Conservation (phyloP, 2,797 vertebrate genomes). For the Enteromius treurensis region DNA sequence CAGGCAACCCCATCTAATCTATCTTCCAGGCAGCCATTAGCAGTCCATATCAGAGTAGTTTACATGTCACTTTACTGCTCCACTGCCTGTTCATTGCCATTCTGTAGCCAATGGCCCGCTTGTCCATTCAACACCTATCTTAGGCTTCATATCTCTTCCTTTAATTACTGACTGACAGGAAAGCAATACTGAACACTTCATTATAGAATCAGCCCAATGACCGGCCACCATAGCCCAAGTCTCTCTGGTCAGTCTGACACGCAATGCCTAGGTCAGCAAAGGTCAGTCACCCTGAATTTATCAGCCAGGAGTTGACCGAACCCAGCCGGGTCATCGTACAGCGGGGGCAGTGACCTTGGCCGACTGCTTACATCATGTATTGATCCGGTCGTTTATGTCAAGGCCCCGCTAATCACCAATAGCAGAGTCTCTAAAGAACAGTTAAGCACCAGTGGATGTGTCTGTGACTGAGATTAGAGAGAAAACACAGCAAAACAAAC, state of each 20-base stretch:
- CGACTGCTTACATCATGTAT: slow-evolving; percentile 74
- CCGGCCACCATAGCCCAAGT: slow-evolving; percentile 75
- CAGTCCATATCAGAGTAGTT: slow-evolving; percentile 77
- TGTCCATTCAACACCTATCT: slow-evolving; percentile 75
- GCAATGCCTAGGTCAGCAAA: slow-evolving; percentile 80
- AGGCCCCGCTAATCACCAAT: slow-evolving; percentile 68
- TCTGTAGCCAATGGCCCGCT: slow-evolving; percentile 65
- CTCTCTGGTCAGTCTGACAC: slow-evolving; percentile 84
- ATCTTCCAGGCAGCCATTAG: slow-evolving; percentile 74
- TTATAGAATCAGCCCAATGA: slow-evolving; percentile 85
- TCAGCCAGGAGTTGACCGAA: slow-evolving; percentile 71
- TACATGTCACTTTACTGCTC: slow-evolving; percentile 77
- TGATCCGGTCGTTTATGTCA: slow-evolving; percentile 76
- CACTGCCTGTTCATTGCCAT: slow-evolving; percentile 73
- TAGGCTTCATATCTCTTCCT: slow-evolving; percentile 75
- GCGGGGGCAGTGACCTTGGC: slow-evolving; percentile 69
- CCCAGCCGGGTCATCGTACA: slow-evolving; percentile 59
- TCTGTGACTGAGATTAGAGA: slow-evolving; percentile 17
- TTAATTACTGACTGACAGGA: slow-evolving; percentile 94
- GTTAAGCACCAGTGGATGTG: slow-evolving; percentile 68
- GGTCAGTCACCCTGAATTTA: slow-evolving; percentile 85
- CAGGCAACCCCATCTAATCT: slow-evolving; percentile 66
- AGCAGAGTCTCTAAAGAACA: slow-evolving; percentile 67
- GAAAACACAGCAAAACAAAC: not conserved
- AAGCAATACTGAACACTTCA: slow-evolving; percentile 96